A percentile compares a stretch with the other conserved stretches of the same genome.
phyloP scores from a whole-genome alignment of 2,113 vertebrate genomes.

The Phoenicopterus ruber region DNA sequence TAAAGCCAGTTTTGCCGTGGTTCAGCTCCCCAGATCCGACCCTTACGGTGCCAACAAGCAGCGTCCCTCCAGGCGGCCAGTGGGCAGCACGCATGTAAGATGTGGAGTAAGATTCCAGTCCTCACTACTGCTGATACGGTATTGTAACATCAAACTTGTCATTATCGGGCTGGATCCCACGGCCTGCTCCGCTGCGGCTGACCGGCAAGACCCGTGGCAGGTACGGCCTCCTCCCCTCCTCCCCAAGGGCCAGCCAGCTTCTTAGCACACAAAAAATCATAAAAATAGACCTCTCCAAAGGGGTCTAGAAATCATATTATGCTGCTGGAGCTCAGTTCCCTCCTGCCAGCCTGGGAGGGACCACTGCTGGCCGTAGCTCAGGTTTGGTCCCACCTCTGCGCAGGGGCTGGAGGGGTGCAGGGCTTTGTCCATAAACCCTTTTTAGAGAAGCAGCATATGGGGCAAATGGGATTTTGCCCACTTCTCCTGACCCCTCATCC shows the following conservation, averaged over 20 bases:
- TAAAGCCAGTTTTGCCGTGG: neutral
- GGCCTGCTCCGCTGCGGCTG: too few species aligned
- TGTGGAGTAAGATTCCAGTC: neutral
- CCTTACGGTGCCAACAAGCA: neutral
- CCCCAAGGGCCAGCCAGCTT: too few species aligned
- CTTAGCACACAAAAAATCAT: too few species aligned
- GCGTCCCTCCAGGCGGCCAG: too few species aligned
- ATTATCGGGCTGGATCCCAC: neutral
- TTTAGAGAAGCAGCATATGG: neutral
- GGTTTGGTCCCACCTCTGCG: neutral
- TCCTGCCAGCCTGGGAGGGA: neutral
- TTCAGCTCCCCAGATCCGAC: neutral
- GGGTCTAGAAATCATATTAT: neutral
- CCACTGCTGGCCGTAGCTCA: rapidly evolving
- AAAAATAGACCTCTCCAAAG: neutral
- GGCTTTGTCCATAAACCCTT: neutral
- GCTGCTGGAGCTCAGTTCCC: neutral
- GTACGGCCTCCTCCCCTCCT: too few species aligned
- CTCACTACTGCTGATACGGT: neutral
- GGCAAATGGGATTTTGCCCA: neutral
- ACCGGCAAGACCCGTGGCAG: too few species aligned
- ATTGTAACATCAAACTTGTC: neutral
- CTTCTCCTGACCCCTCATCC: neutral
- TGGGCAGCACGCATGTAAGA: rapidly evolving
- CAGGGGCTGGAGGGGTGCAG: neutral